Evolutionary conservation across 2,113 vertebrate species (phyloP), one percentile per base, ranked within the genome.

Genomic region (Pedionomus torquatus): DNA sequence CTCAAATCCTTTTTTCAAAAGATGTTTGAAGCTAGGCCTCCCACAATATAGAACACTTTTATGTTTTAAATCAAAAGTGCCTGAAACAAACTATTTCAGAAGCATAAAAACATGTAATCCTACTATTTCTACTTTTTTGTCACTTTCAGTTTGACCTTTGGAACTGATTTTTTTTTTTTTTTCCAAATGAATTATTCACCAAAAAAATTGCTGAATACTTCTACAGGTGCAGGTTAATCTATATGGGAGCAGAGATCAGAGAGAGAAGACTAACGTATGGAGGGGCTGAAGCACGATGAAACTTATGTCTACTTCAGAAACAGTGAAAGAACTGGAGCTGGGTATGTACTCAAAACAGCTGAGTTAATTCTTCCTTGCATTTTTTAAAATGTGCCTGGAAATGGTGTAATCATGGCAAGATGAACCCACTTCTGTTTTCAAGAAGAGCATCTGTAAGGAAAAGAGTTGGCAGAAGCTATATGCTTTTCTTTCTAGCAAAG

Each of bases 1-100:
- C 76, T 86, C 35, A 72, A 65, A 77, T 61, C 11, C 19, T 69
- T 72, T 93, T 90, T 92, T 83, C 61, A 71, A 87, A 94, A 48
- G 30, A 24, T 33, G 18, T 72, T 93, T 90, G 66, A 93, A 90
- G 63, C 39, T 58, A 52, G 61, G 57, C 92, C 89, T 95, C 95
- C 85, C 63, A 86, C 89, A 57, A 83, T 17, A 37, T 57, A 33
- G 63, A 87, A 78, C 6, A 25, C 39, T 71, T 85, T 48, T 5
- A 78, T 69, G 80, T 83, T 94, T 88, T 78, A 91, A 64, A 90
- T 83, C 57, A 57, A 60, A 97, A 80, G n/a, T 70, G 31, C 64
- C 41, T 54, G 75, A 76, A 90, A 92, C 46, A 92, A 69, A 85
- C 18, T 30, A 48, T 37, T 85, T 85, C 61, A 90, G 66, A 63